phyloP scores from a whole-genome alignment of 2,888 invertebrate genomes.

The Agrenia bidenticulata region DNA sequence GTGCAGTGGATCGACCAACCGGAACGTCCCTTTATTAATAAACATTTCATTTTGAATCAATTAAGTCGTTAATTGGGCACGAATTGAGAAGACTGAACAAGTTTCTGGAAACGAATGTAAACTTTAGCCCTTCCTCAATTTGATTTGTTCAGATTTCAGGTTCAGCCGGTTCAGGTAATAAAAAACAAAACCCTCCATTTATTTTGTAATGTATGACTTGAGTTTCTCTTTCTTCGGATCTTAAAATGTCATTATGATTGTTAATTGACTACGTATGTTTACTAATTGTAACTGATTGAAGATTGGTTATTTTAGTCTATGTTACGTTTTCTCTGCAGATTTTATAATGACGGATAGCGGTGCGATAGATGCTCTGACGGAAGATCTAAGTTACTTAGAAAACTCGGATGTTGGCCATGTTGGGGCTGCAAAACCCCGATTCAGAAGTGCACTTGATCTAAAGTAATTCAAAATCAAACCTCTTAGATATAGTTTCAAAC shows the following conservation, averaged over 20 bases:
- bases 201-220: too few relatives aligned
- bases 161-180: too few relatives aligned
- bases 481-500: background rate
- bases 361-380: background rate
- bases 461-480: conserved; percentile 17
- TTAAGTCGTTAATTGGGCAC: too few relatives aligned
- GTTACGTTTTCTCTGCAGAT: background rate
- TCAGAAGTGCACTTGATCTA: conserved; percentile 19
- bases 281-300: background rate
- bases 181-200: too few relatives aligned
- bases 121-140: too few relatives aligned
- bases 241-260: conserved; percentile 10
- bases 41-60: too few relatives aligned
- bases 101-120: too few relatives aligned
- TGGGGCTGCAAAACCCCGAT: conserved; percentile 16
- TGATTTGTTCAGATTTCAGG: too few relatives aligned
- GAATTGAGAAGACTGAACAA: too few relatives aligned
- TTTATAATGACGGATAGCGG: background rate
- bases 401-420: background rate
- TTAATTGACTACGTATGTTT: background rate
- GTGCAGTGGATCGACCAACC: too few relatives aligned
- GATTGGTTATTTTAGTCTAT: background rate
- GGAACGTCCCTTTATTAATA: too few relatives aligned
- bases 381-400: background rate
- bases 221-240: too few relatives aligned